Evolutionary conservation across 1,140 invertebrate genomes (phyloP).

Genomic region (Druon quercuslanigerum): DNA sequence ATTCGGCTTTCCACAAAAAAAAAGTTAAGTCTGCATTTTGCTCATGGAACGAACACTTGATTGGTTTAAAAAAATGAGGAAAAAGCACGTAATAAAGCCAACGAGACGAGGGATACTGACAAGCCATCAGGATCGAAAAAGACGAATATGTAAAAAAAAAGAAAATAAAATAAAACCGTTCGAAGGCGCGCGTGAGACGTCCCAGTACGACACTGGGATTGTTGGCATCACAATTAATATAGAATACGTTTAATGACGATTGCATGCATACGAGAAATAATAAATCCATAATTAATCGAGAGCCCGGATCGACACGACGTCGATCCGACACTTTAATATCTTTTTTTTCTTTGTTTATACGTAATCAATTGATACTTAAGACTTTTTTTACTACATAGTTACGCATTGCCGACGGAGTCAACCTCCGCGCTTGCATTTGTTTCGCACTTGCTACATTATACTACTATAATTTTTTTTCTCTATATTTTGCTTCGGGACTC

Average conservation of each 20-base stretch:
- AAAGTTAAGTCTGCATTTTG: neutral
- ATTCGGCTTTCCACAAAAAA: conserved; percentile 21
- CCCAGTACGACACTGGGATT: conserved; percentile 44
- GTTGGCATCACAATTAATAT: conserved; percentile 40
- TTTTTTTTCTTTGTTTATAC: conserved; percentile 49
- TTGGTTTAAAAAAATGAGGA: neutral
- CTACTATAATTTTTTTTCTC: conserved; percentile 50
- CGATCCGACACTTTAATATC: conserved; percentile 56
- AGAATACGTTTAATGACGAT: conserved; percentile 53
- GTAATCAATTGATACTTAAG: conserved; percentile 56
- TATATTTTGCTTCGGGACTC: conserved; percentile 54
- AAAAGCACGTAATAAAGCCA: conserved; percentile 25
- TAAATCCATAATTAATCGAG: conserved; percentile 52
- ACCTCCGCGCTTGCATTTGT: conserved; percentile 64
- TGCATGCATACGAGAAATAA: conserved; percentile 61
- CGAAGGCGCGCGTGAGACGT: conserved; percentile 45
- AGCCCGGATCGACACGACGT: conserved; percentile 60
- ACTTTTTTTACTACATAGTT: conserved; percentile 58
- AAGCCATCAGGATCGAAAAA: conserved; percentile 44
- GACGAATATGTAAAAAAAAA: conserved; percentile 40
- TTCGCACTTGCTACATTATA: conserved; percentile 62
- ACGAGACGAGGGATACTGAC: conserved; percentile 32
- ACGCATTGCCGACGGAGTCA: conserved; percentile 62
- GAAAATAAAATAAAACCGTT: conserved; percentile 34
- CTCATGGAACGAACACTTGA: neutral